These are phyloP conservation scores for Pterocles gutturalis DNA, from an alignment of 2,113 vertebrate species.

Conservation along the genomic window DNA sequence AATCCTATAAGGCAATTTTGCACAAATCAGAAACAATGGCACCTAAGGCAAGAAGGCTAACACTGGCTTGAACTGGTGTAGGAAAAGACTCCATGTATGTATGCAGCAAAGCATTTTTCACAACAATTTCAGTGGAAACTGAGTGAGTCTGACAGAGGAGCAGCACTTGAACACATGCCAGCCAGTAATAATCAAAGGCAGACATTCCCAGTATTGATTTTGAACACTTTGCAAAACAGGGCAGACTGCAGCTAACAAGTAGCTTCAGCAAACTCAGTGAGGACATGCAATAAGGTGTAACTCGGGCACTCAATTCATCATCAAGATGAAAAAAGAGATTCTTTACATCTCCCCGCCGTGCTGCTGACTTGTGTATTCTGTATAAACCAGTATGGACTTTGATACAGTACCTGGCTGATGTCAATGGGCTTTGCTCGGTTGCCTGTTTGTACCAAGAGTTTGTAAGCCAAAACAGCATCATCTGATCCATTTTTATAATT, in stretches of 20 bases:
- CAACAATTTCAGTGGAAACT: neutral
- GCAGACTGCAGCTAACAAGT: neutral
- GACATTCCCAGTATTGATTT: neutral
- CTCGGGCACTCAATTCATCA: neutral
- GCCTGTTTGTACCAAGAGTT: slow-evolving; percentile 95
- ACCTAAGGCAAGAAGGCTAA: neutral
- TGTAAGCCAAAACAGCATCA: slow-evolving; percentile 93
- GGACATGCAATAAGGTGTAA: neutral
- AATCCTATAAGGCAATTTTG: neutral
- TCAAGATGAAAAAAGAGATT: neutral
- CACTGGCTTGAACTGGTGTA: rapidly evolving
- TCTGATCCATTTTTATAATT: slow-evolving; percentile 95
- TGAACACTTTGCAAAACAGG: neutral
- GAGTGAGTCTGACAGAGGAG: neutral
- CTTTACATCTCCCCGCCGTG: neutral
- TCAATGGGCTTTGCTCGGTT: slow-evolving; percentile 91
- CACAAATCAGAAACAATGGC: neutral
- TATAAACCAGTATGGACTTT: neutral
- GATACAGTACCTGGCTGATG: slow-evolving; percentile 84
- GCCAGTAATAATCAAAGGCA: neutral
- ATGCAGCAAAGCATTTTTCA: neutral
- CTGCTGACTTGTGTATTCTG: neutral
- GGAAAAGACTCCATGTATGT: neutral
- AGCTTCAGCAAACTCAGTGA: neutral
- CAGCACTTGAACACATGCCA: neutral